These are phyloP conservation scores for Drosophila mulleri DNA, from an alignment of 2,888 invertebrate species.

Conservation along the genomic window DNA sequence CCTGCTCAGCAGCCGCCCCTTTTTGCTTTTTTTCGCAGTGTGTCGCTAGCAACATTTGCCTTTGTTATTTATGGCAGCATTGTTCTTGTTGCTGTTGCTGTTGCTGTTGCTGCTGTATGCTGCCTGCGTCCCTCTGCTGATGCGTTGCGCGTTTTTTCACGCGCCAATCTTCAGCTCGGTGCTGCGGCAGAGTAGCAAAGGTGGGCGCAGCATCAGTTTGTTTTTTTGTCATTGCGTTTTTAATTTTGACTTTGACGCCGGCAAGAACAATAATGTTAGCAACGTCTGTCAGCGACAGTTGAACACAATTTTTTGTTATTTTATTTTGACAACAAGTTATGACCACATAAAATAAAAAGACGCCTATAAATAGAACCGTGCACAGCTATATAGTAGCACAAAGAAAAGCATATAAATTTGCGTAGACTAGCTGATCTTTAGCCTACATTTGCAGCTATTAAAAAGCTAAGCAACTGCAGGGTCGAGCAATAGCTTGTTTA, in stretches of 20 bases:
- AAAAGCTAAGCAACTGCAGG: neutral
- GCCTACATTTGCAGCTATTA: neutral
- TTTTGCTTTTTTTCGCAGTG: slow-evolving; percentile 14
- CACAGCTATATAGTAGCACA: neutral
- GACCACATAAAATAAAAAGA: neutral
- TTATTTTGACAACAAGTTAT: slow-evolving; percentile 41
- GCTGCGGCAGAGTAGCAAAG: neutral
- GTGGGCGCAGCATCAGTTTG: slow-evolving; percentile 23
- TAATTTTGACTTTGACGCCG: slow-evolving; percentile 60
- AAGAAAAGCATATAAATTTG: neutral
- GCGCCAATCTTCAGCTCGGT: slow-evolving; percentile 41
- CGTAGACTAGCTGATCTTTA: neutral
- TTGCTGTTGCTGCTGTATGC: slow-evolving; percentile 38
- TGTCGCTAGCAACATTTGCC: slow-evolving; percentile 66
- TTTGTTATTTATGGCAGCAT: slow-evolving; percentile 79
- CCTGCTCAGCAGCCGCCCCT: slow-evolving; percentile 54
- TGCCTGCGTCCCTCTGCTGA: slow-evolving; percentile 39
- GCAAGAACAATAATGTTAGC: slow-evolving; percentile 41
- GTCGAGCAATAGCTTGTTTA: neutral
- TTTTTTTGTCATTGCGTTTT: slow-evolving; percentile 62
- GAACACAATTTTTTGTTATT: slow-evolving; percentile 7
- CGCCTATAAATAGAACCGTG: neutral
- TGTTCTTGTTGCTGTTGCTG: slow-evolving; percentile 38
- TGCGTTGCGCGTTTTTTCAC: slow-evolving; percentile 69
- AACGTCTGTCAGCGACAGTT: slow-evolving; percentile 56